Base-by-base conservation (phyloP, 2,113 vertebrate genomes). In the Embiotoca jacksoni region DNA sequence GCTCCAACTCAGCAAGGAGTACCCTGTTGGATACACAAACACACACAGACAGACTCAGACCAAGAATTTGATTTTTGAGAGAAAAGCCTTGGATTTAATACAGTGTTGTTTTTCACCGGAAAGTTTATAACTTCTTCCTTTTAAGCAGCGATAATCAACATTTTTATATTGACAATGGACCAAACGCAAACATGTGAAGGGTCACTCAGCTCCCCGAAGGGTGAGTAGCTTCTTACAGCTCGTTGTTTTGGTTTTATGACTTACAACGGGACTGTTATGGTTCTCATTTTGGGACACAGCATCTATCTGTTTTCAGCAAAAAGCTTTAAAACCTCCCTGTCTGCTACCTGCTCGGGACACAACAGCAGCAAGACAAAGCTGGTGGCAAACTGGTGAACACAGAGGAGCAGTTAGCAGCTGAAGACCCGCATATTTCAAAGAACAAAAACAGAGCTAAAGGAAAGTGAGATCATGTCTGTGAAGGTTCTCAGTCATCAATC, bases 1-100 rank as follows among this genome's bases (percentile, higher is more conserved):
- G 96, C 93, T 99, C 98, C 95, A 99, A 91, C 91, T 99, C 98
- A 53, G 97, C 97, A 74, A 99, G 95, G 81, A 99, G 97, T 73
- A 96, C 88, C 87, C 98, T 99, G 73, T 82, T 84, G 50, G 80
- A 88, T 81, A 84, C 1, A 93, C 31, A 64, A 1, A 75, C 2
- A 55, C 31, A 68, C 15, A 81, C 14, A 80, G n/a, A 52, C 52
- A 64, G 52, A 62, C 39, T 47, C 44, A 30, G 57, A 35, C 13
- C 1, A 44, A 44, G 41, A 44, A 44, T 63, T 66, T 31, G 9
- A 44, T 9, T 11, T 54, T 6, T 33, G 10, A 39, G 37, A 59
- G 31, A 31, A 65, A 63, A n/a, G 10, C 14, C 35, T 74, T 44
- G 31, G n/a, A 15, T 59, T 7, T 52, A 14, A 63, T 30, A 70